Evolutionary conservation across 2,888 invertebrate genomes (phyloP), one percentile per base, ranked within the genome.

Genomic region (Caenorhabditis sp.): DNA sequence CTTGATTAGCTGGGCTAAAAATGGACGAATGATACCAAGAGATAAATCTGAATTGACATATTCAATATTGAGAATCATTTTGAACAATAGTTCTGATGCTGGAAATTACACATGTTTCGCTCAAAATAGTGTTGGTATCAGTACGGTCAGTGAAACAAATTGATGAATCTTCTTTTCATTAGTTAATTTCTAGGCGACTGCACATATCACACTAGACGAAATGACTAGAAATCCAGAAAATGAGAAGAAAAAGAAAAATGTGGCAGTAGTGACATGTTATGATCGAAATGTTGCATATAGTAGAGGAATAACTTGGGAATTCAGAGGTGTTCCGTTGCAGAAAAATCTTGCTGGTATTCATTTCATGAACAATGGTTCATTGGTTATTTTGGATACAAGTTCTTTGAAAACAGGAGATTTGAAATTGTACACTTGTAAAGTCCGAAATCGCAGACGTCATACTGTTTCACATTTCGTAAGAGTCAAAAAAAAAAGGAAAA

Each of bases 1-100:
- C 0, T 83, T 82, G 0, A 89, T 92, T n/a, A 78, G 85, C 1
- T 92, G 92, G 92, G 89, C 88, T 70, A 90, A 90, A 62, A 88
- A 90, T 61, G 89, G 69, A 88, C 89, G 78, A 26, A 51, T 76
- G 6, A 49, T 82, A 1, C 78, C 69, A 10, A 43, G 8, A 61
- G 65, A 64, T n/a, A 69, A 69, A 43, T 64, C 19, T 1, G 65
- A 60, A 57, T 51, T 54, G 24, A 59, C 67, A 14, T 71, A 59
- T 19, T 73, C 73, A 0, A 37, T 66, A 12, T 54, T 79, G 54
- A 70, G 65, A 23, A 27, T 80, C 6, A 31, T 17, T n/a, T 58
- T 77, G 37, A 63, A 66, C 19, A 69, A 60, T 36, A 53, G 51
- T 14, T 23, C 23, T 8, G 75, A 76, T 36, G 53, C 70, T 14